Evolutionary conservation across 2,797 vertebrate species (phyloP).

Genomic region (Esox lucius): DNA sequence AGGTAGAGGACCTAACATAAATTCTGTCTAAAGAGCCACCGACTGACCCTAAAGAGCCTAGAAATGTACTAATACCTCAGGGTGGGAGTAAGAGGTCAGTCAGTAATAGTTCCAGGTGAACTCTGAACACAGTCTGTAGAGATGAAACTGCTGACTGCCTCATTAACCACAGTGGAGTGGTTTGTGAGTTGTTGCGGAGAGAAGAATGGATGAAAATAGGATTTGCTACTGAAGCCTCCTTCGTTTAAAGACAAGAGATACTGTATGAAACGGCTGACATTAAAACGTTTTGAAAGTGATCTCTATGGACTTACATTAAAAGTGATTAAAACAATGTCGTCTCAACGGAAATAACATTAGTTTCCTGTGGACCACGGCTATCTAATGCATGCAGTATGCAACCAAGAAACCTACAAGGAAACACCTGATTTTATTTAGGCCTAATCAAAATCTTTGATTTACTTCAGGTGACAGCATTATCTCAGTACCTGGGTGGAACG

Average conservation of each 20-base stretch:
- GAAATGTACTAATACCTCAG: background rate
- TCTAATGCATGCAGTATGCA: too few relatives aligned
- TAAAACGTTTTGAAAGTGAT: constrained; percentile 29
- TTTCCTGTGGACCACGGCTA: too few relatives aligned
- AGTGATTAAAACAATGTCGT: constrained; percentile 39
- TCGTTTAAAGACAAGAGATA: constrained; percentile 24
- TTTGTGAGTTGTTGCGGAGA: constrained; percentile 4
- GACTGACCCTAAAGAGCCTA: background rate
- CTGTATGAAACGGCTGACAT: constrained; percentile 46
- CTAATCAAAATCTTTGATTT: too few relatives aligned
- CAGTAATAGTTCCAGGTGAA: background rate
- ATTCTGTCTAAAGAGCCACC: background rate
- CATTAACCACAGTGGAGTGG: background rate
- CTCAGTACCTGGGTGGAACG: too few relatives aligned
- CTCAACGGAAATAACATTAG: constrained; percentile 24
- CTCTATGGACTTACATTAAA: constrained; percentile 43
- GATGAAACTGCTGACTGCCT: background rate
- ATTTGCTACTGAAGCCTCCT: constrained; percentile 31
- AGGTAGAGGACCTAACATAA: too few relatives aligned
- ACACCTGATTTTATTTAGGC: too few relatives aligned
- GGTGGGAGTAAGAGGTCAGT: background rate
- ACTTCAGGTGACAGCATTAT: too few relatives aligned
- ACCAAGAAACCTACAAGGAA: too few relatives aligned
- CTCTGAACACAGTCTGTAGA: background rate
- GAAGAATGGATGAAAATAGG: constrained; percentile 28